Conservation (phyloP, 2,113 vertebrate species). For the Microcebus jonahi region DNA sequence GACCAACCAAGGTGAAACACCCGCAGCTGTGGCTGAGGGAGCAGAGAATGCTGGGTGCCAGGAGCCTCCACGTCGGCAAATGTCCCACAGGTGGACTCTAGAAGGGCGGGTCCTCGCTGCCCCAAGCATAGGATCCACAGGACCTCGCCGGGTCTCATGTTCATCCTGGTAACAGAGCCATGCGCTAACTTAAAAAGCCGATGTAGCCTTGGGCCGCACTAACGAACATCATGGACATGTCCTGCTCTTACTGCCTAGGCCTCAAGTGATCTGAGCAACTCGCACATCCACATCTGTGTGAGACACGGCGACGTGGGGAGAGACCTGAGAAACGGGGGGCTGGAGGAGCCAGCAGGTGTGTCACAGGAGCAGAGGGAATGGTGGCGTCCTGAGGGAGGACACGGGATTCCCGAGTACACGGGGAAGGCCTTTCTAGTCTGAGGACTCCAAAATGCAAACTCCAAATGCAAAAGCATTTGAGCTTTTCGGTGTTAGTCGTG, state of each 20-base stretch:
- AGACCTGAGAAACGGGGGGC: not conserved
- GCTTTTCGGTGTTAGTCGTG: too few relatives aligned
- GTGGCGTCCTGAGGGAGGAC: not conserved
- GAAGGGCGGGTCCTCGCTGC: not conserved
- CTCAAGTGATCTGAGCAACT: not conserved
- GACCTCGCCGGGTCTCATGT: not conserved
- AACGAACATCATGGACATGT: too few relatives aligned
- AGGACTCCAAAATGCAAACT: not conserved
- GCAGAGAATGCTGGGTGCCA: too few relatives aligned
- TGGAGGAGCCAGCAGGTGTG: not conserved
- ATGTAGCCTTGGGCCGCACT: not conserved
- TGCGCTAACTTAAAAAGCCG: not conserved
- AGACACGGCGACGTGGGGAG: not conserved
- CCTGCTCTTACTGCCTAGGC: not conserved
- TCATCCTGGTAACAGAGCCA: not conserved
- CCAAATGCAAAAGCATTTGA: too few relatives aligned
- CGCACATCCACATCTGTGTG: not conserved
- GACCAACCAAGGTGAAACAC: fast-evolving
- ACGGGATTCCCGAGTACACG: not conserved
- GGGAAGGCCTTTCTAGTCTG: not conserved
- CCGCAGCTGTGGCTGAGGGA: fast-evolving
- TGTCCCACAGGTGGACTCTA: not conserved
- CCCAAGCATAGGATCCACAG: not conserved
- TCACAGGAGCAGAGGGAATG: too few relatives aligned
- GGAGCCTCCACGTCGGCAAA: not conserved